Conservation (phyloP, 2,888 invertebrate genomes). For the Pollenia griseotomentosa region DNA sequence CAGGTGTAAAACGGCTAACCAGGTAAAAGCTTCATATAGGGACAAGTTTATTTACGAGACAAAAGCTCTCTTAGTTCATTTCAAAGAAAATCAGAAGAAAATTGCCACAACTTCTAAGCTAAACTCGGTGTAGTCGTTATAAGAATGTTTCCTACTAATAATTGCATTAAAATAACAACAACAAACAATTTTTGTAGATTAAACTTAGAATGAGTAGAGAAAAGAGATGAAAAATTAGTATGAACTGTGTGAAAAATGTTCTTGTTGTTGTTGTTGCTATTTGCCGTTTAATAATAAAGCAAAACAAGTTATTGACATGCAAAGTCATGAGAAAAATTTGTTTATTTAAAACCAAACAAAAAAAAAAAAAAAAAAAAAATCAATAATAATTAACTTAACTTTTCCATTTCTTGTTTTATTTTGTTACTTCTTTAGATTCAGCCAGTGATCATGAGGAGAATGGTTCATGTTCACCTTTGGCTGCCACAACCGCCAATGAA, state of each 20-base stretch:
- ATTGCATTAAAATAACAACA: slow-evolving; percentile 52
- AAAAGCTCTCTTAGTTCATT: not conserved
- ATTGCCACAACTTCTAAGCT: slow-evolving; percentile 35
- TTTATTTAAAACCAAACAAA: not conserved
- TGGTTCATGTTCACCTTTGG: slow-evolving; percentile 83
- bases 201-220: slow-evolving; percentile 1
- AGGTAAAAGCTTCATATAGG: slow-evolving; percentile 47
- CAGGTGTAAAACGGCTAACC: slow-evolving; percentile 65
- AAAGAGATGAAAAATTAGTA: slow-evolving; percentile 56
- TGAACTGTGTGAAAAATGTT: slow-evolving; percentile 68
- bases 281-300: not conserved
- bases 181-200: slow-evolving; percentile 26
- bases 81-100: slow-evolving; percentile 1
- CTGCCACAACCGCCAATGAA: slow-evolving; percentile 76
- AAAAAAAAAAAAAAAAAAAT: not conserved
- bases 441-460: slow-evolving; percentile 83
- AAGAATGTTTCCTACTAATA: slow-evolving; percentile 62
- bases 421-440: slow-evolving; percentile 78
- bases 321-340: slow-evolving; percentile 60
- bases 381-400: slow-evolving; percentile 32
- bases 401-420: slow-evolving; percentile 54
- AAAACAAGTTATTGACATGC: slow-evolving; percentile 67
- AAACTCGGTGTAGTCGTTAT: not conserved
- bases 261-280: slow-evolving; percentile 8
- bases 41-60: slow-evolving; percentile 64